Conservation (phyloP, 2,797 vertebrate genomes). For the Poeciliopsis paucimaculata region DNA sequence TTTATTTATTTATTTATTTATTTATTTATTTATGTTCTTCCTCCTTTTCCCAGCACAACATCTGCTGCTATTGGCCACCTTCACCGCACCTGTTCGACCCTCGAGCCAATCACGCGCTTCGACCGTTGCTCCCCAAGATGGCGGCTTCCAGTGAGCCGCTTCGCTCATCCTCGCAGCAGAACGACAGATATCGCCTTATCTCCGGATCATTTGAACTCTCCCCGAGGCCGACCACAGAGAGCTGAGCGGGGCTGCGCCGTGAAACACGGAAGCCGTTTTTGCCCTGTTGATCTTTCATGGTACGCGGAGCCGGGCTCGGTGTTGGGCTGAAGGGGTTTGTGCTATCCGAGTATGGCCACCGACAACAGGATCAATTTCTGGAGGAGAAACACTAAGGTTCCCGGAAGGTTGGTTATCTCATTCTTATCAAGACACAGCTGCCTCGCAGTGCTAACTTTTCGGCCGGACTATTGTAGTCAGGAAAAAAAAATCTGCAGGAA, state of each 20-base stretch:
- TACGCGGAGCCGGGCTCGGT: conserved; percentile 31
- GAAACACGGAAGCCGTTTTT: conserved; percentile 18
- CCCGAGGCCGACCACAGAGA: background rate
- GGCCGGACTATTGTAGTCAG: background rate
- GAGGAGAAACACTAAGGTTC: conserved; percentile 91
- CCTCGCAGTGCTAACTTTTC: background rate
- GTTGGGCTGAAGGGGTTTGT: conserved; percentile 39
- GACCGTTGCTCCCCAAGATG: conserved; percentile 74
- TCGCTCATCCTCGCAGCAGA: conserved; percentile 30
- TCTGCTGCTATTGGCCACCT: conserved; percentile 56
- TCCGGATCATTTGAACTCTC: conserved; percentile 31
- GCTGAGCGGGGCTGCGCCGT: conserved; percentile 10
- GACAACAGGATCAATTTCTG: conserved; percentile 94
- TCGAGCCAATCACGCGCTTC: conserved; percentile 61
- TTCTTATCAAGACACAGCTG: background rate
- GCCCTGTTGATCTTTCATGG: conserved; percentile 19
- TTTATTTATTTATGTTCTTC: background rate
- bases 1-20: too few species aligned
- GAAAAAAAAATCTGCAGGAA: background rate
- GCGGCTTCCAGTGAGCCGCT: conserved; percentile 65
- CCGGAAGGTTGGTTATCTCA: conserved; percentile 87
- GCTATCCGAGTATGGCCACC: conserved; percentile 85
- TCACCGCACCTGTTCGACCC: conserved; percentile 72
- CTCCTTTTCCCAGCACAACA: background rate
- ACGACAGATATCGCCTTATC: conserved; percentile 23